Evolutionary conservation across 2,888 invertebrate species (phyloP), one percentile per base, ranked within the genome.

Genomic region (Hypomecis punctinalis): DNA sequence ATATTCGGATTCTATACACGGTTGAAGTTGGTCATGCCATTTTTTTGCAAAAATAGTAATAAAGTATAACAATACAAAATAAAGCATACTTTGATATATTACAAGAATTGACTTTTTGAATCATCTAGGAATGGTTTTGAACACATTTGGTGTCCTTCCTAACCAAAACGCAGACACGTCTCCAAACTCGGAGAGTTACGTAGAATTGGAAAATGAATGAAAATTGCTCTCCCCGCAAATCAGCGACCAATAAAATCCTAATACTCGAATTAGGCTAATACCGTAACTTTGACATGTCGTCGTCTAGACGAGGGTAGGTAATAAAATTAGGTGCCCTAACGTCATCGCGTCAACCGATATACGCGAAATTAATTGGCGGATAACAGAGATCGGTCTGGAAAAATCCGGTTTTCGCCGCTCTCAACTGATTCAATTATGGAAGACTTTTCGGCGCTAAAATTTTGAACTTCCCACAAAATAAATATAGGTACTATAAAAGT

Each of bases 301-400:
- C 45, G 63, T 61, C 61, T 64, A 62, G 55, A 67, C 63, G 54
- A 63, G 56, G 60, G 60, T 63, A 61, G 48, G 48, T 56, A 53
- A 67, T 53, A 54, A 52, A 52, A 67, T 63, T 60, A 63, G 70
- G 70, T 68, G 43, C 55, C 56, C 51, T 70, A 69, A 69, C 48
- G 43, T 61, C 62, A 67, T 70, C 53, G 13, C 45, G 43, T 61
- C 62, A 63, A 63, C 60, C 66, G 65, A 63, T 63, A 63, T 47
- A 13, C 23, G 46, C 56, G 9, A 35, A 46, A 54, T 60, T 68
- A 68, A 68, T 67, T 81, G 80, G 69, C 76, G 74, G 77, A 76
- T 81, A 83, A 77, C 74, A 74, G 77, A 79, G 81, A 82, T 80
- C 79, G 80, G 76, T 76, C 76, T 77, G 73, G 70, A 77, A 81